phyloP scores from a whole-genome alignment of 2,113 vertebrate genomes.

The Hymenochirus boettgeri region DNA sequence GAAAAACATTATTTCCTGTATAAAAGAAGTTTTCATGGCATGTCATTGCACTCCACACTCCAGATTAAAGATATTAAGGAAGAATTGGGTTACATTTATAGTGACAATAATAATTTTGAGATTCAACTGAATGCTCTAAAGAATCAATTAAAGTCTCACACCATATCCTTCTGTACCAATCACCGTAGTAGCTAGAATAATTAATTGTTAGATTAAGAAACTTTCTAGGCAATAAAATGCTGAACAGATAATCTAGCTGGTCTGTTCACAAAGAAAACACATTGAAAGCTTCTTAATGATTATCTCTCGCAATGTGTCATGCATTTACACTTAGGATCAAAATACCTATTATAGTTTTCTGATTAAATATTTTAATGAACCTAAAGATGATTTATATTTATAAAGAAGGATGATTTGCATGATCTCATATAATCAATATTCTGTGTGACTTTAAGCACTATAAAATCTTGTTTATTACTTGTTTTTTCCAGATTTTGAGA shows the following conservation, averaged over 20 bases:
- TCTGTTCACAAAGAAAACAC: neutral
- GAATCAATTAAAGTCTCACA: constrained; percentile 19
- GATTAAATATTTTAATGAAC: too few relatives aligned
- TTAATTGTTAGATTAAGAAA: constrained; percentile 39
- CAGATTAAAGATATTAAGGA: constrained; percentile 2
- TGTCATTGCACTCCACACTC: too few relatives aligned
- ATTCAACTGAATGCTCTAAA: constrained; percentile 7
- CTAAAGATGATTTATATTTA: too few relatives aligned
- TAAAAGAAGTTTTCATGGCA: too few relatives aligned
- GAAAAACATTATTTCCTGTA: too few relatives aligned
- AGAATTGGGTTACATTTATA: neutral
- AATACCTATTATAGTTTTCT: neutral
- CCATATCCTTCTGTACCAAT: constrained; percentile 9
- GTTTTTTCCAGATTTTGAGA: too few relatives aligned
- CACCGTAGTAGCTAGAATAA: constrained; percentile 5
- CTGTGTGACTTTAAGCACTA: too few relatives aligned
- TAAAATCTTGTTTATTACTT: too few relatives aligned
- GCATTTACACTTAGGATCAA: neutral
- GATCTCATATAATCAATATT: too few relatives aligned
- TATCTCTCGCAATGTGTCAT: constrained; percentile 6
- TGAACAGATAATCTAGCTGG: constrained; percentile 10
- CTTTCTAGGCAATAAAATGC: constrained; percentile 41
- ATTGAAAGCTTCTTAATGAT: neutral
- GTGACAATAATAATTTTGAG: neutral
- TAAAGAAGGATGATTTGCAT: too few relatives aligned